Evolutionary conservation across 2,888 invertebrate species (phyloP), one percentile per base, ranked within the genome.

Genomic region (Mythimna lalbum): DNA sequence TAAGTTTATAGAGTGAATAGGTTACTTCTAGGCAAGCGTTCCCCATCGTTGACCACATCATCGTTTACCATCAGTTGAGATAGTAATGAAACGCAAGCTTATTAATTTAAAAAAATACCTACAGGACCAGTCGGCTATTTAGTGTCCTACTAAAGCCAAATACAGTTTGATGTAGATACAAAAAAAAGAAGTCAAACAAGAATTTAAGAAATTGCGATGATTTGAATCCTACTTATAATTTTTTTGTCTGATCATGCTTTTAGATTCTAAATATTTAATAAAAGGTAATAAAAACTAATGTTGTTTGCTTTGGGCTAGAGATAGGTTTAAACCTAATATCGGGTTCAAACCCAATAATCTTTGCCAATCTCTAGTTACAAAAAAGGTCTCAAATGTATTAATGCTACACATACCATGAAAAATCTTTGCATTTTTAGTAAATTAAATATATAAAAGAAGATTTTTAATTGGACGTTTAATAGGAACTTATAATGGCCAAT

Each of bases 211-310:
- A 33, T 17, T n/a, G 19, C 10, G 2, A 31, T 55, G 21, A 36
- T 36, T 36, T 57, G 12, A 12, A 36, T 23, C 36, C 36, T 71
- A 55, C 12, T 60, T 70, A 69, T 33, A 52, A 47, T 0, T 12
- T 1, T 5, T 73, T 43, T 56, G 67, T 68, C 68, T 77, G 79
- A 78, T 68, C 76, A 78, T 63, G 52, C 78, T 78, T 43, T 36
- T 6, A 21, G 53, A 36, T 36, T 67, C 19, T 33, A 50, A 2
- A 55, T 19, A n/a, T 43, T 17, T 43, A 17, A 52, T 61, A 49
- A 50, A 50, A 21, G 4, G 19, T 57, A 2, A 21, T 43, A 31
- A 65, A 3, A 65, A 62, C 10, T 19, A 27, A n/a, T 36, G 9
- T 6, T 27, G 63, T n/a, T n/a, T n/a, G n/a, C n/a, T n/a, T n/a